phyloP scores from a whole-genome alignment of 2,888 invertebrate genomes.

The Zeuzera pyrina region DNA sequence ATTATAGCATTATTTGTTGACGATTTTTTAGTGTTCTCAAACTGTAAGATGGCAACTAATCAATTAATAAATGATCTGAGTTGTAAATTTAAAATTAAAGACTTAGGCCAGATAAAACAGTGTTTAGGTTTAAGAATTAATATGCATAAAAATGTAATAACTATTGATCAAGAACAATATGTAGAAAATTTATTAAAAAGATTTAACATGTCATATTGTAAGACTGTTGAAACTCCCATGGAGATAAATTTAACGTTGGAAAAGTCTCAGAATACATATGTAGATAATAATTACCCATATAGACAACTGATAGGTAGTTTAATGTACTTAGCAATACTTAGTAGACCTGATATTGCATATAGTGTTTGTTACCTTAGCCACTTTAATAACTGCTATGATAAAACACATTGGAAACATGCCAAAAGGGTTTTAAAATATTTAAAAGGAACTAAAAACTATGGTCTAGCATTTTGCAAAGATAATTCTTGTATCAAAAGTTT shows the following conservation, averaged over 20 bases:
- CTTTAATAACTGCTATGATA: conserved; percentile 15
- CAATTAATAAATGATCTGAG: conserved; percentile 6
- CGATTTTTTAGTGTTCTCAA: no score
- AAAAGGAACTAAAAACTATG: conserved; percentile 11
- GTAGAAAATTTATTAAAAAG: conserved; percentile 10
- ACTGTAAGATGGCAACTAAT: conserved; percentile 3
- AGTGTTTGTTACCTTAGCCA: conserved; percentile 14
- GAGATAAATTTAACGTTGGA: conserved; percentile 8
- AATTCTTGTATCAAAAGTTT: no score
- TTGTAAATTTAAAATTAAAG: conserved; percentile 11
- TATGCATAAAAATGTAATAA: conserved; percentile 10
- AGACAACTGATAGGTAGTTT: conserved; percentile 10
- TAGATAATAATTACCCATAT: conserved; percentile 9
- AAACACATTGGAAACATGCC: conserved; percentile 14
- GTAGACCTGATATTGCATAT: conserved; percentile 16
- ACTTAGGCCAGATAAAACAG: conserved; percentile 9
- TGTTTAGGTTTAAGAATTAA: conserved; percentile 10
- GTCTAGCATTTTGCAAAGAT: conserved; percentile 13
- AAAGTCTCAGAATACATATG: conserved; percentile 4
- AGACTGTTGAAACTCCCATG: conserved; percentile 11
- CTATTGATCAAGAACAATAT: conserved; percentile 10
- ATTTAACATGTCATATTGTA: conserved; percentile 10
- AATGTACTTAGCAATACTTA: conserved; percentile 16
- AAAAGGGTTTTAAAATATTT: conserved; percentile 14
- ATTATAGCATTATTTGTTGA: no score